A percentile compares a stretch with the other conserved stretches of the same genome.
These are phyloP conservation scores for Cataglyphis hispanica DNA, from an alignment of 1,140 invertebrate genomes.

Conservation along the genomic window DNA sequence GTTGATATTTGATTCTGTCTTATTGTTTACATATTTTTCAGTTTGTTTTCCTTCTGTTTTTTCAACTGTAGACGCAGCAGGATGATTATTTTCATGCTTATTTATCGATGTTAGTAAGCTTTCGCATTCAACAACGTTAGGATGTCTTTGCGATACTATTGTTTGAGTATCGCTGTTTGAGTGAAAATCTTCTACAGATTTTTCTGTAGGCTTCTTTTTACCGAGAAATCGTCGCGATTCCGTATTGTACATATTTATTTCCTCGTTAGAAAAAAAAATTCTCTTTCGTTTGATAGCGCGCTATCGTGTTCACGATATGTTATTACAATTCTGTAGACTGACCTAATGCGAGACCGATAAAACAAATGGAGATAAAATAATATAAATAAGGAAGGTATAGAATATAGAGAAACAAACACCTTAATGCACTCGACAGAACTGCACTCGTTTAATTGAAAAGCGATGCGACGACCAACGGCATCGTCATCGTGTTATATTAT, in stretches of 20 bases:
- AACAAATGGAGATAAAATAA: background rate
- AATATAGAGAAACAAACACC: background rate
- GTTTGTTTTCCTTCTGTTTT: background rate
- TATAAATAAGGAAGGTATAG: background rate
- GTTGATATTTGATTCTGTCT: background rate
- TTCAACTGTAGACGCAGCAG: background rate
- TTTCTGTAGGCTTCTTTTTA: background rate
- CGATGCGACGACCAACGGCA: background rate
- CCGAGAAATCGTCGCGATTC: background rate
- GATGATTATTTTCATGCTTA: background rate
- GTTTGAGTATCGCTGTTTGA: slow-evolving; percentile 3
- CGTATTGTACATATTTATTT: slow-evolving; percentile 3
- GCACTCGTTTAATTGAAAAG: background rate
- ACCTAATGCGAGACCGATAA: background rate
- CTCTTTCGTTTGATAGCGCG: background rate
- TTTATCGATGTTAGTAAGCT: background rate
- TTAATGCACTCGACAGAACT: background rate
- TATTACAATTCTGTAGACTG: background rate
- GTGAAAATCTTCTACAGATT: background rate
- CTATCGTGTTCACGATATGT: background rate
- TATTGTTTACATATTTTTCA: background rate
- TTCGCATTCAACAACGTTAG: background rate
- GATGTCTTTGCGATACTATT: background rate
- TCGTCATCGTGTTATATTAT: background rate
- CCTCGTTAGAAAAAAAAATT: background rate